Evolutionary conservation across 92 coral and sea anemone genomes (phyloP).

Genomic region (Parazoanthus swiftii): DNA sequence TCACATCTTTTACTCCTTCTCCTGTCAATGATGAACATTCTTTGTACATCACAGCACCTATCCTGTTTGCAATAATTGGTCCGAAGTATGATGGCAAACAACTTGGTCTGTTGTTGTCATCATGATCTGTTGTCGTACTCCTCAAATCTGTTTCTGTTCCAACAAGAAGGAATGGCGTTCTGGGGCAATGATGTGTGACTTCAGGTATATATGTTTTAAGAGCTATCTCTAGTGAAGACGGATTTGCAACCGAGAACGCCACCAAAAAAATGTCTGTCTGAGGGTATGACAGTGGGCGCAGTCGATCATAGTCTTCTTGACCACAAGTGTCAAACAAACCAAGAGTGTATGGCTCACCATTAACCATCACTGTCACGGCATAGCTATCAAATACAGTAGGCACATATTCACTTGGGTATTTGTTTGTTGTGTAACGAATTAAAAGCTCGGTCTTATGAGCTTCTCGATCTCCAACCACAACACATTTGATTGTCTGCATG

Average conservation of each 20-base stretch:
- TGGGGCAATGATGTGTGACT: neutral
- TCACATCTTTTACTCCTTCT: neutral
- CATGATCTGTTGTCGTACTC: neutral
- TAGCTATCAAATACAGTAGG: neutral
- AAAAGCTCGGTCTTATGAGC: neutral
- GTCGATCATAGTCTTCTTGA: neutral
- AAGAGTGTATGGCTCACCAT: neutral
- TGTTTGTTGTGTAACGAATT: neutral
- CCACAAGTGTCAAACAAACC: neutral
- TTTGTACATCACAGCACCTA: conserved; percentile 16
- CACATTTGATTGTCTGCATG: conserved; percentile 4
- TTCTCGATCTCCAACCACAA: neutral
- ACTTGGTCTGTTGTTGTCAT: neutral
- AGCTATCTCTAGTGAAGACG: neutral
- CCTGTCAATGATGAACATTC: conserved; percentile 5
- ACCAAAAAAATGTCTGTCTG: conserved; percentile 19
- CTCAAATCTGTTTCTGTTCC: conserved; percentile 15
- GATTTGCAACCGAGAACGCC: neutral
- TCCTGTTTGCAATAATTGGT: neutral
- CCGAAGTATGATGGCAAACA: conserved; percentile 18
- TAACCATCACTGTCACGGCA: neutral
- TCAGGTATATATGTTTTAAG: neutral
- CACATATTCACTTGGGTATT: neutral
- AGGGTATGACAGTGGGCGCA: conserved; percentile 1
- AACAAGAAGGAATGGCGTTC: conserved; percentile 3